Base-by-base conservation (phyloP, 1,140 invertebrate species). In the Ephestia elutella region DNA sequence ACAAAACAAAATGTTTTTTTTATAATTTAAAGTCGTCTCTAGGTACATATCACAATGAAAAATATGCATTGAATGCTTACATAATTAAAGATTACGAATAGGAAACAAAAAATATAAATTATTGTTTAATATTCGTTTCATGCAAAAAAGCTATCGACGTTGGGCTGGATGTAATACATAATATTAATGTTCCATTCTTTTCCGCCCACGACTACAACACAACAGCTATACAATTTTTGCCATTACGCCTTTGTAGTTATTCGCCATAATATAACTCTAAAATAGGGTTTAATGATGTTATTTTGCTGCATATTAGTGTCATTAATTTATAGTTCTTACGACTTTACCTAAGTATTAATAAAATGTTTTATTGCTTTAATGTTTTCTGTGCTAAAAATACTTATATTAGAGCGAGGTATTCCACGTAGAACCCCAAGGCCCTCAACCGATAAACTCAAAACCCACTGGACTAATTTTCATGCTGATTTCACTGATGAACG, bases 101-200 rank as follows among this genome's bases (percentile, higher is more conserved):
- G 30, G 7, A 44, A 53, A 17, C 50, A 53, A 53, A 53, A 53
- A 53, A 32, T 25, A 53, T 53, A 53, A 20, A 53, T 53, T 53
- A 53, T 53, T 53, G 50, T 13, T 53, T 53, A 25, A 25, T 20
- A 44, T 44, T 44, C 15, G 38, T 15, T 44, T 44, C 11, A 53
- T 25, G 50, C 50, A 53, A 53, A 53, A 53, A 53, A 25, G 5
- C 19, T 25, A 53, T 53, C 19, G 21, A 53, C 20, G n/a, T 21
- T 53, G 50, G 20, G 19, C 21, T 25, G 50, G 50, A n/a, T 20
- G 50, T 53, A 53, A 53, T 53, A 25, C 21, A n/a, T 15, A 25
- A 53, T 53, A 25, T 53, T 53, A 25, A 53, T 53, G 50, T 53
- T 28, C 20, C 13, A 53, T 53, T 53, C 50, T 25, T 53, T 25